A percentile compares a stretch with the other conserved stretches of the same genome.
Evolutionary conservation across 2,888 invertebrate species (phyloP).

Genomic region (Sphaerophoria taeniata): DNA sequence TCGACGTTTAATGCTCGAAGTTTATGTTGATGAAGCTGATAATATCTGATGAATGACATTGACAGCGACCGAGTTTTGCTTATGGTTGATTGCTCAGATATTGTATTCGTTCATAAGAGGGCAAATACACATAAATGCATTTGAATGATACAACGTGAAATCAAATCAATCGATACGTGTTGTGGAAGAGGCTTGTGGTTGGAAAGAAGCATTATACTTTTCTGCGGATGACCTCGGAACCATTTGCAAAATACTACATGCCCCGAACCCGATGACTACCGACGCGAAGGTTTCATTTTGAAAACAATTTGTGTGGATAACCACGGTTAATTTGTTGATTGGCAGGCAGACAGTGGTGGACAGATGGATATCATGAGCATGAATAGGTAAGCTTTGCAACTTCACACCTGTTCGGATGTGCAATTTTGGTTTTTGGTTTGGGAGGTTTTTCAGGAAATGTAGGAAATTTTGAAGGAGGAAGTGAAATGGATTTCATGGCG

Average conservation of each 20-base stretch:
- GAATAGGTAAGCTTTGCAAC: background rate
- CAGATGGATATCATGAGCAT: background rate
- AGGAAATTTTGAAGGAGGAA: background rate
- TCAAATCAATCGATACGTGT: background rate
- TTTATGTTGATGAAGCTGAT: background rate
- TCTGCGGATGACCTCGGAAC: slow-evolving; percentile 29
- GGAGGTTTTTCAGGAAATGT: background rate
- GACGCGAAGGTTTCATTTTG: background rate
- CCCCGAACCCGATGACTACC: background rate
- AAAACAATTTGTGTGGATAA: background rate
- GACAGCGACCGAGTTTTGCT: background rate
- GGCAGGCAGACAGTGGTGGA: background rate
- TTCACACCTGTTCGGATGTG: background rate
- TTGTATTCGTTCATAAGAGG: background rate
- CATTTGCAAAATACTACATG: background rate
- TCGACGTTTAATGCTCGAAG: too few species aligned
- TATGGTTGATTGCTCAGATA: background rate
- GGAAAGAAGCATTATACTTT: background rate
- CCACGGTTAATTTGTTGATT: background rate
- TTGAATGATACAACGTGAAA: background rate
- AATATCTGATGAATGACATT: too few species aligned
- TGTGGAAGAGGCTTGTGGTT: background rate
- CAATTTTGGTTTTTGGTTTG: background rate
- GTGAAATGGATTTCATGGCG: background rate
- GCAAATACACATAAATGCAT: background rate